Evolutionary conservation across 2,797 vertebrate genomes (phyloP).

Genomic region (Podarcis siculus): DNA sequence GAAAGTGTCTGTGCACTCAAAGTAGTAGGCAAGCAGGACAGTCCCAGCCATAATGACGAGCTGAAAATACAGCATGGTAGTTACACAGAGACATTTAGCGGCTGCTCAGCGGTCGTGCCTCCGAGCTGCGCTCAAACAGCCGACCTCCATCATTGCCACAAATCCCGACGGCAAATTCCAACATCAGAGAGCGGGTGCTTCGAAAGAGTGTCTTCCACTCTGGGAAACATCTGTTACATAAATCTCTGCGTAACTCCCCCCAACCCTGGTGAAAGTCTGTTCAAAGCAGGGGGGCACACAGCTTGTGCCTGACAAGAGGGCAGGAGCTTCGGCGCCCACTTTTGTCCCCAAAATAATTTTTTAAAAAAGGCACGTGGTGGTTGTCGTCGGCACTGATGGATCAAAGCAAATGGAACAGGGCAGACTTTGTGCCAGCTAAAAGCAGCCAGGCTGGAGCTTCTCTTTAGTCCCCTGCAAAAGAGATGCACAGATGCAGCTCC

Average conservation of each 20-base stretch:
- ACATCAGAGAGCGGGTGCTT: constrained; percentile 22
- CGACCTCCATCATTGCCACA: constrained; percentile 59
- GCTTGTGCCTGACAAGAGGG: not conserved
- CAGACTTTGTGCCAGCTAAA: not conserved
- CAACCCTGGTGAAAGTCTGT: constrained; percentile 27
- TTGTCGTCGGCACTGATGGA: constrained; percentile 28
- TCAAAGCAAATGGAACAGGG: constrained; percentile 52
- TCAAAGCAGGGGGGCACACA: constrained; percentile 26
- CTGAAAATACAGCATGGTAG: constrained; percentile 90
- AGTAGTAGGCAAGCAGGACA: constrained; percentile 96
- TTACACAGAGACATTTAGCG: constrained; percentile 74
- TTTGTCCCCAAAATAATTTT: not conserved
- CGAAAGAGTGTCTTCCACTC: constrained; percentile 30
- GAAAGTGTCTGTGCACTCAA: constrained; percentile 96
- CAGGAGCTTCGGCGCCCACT: constrained; percentile 25
- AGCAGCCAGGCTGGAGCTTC: not conserved
- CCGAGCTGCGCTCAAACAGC: constrained; percentile 52
- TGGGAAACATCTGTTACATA: constrained; percentile 74
- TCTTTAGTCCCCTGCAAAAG: not conserved
- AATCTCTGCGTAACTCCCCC: constrained; percentile 70
- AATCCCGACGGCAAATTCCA: constrained; percentile 52
- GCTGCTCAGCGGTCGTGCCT: constrained; percentile 59
- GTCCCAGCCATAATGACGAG: constrained; percentile 98
- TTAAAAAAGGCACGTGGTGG: constrained; percentile 32
- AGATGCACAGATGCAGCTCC: not conserved